Conservation (phyloP, 30 jellyfish, hydroid and myxozoan genomes). For the Clytia hemisphaerica region DNA sequence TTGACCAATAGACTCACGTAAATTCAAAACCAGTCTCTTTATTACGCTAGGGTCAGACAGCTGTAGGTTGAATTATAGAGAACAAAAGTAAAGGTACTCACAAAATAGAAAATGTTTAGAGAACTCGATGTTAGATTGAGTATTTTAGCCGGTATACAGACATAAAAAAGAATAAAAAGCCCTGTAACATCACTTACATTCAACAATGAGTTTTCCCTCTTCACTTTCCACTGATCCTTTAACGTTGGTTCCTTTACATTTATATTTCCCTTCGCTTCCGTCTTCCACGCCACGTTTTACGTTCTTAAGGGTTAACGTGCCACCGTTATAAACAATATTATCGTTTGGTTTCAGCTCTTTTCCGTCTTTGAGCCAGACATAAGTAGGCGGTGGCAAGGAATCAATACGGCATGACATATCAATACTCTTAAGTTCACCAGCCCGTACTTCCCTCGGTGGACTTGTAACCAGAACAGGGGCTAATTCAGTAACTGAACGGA, state of each 20-base stretch:
- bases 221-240: slow-evolving; percentile 3
- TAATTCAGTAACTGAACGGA: slow-evolving; percentile 12
- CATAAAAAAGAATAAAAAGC: neutral
- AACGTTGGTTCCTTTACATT: slow-evolving; percentile 7
- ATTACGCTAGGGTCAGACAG: no score
- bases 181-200: slow-evolving; percentile 7
- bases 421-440: slow-evolving; percentile 15
- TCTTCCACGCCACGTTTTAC: slow-evolving; percentile 4
- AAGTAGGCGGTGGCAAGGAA: slow-evolving; percentile 25
- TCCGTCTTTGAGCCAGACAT: slow-evolving; percentile 3
- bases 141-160: neutral
- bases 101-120: no score
- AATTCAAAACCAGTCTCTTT: no score
- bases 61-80: no score
- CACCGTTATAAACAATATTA: neutral
- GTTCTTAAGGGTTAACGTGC: neutral
- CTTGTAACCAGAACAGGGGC: neutral
- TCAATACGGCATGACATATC: slow-evolving; percentile 15
- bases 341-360: no score
- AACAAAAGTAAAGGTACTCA: no score
- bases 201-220: slow-evolving; percentile 9
- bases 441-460: neutral
- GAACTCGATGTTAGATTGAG: neutral
- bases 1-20: no score
- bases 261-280: slow-evolving; percentile 13